phyloP scores from a whole-genome alignment of 2,797 vertebrate genomes.

The Onychomys arenicola region DNA sequence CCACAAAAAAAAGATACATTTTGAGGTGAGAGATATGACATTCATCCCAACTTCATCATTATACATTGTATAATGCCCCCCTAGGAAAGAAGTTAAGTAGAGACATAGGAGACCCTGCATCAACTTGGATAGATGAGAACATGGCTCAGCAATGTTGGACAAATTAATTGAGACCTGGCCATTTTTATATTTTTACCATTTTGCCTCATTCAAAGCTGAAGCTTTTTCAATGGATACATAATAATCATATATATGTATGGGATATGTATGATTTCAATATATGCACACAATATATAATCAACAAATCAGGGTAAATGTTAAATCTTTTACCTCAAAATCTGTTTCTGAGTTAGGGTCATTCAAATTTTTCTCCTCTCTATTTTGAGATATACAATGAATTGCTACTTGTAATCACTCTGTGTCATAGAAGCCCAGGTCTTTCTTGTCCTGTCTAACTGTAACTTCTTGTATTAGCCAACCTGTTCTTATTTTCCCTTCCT shows the following conservation, averaged over 20 bases:
- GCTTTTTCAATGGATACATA: background rate
- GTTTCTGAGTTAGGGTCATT: background rate
- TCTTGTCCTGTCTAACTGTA: background rate
- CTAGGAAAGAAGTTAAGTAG: background rate
- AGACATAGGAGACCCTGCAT: accelerated
- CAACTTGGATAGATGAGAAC: background rate
- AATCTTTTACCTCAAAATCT: background rate
- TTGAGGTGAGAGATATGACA: background rate
- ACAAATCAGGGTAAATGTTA: background rate
- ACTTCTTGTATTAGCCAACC: background rate
- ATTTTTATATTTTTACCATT: background rate
- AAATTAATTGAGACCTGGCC: background rate
- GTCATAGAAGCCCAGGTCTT: too few species aligned
- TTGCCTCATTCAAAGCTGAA: conserved; percentile 27
- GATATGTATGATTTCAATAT: background rate
- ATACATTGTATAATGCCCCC: too few species aligned
- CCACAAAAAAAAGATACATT: background rate
- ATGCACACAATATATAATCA: background rate
- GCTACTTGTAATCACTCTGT: background rate
- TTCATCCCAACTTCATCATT: background rate
- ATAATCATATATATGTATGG: background rate
- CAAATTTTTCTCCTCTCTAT: background rate
- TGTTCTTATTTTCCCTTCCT: background rate
- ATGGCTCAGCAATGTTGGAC: accelerated
- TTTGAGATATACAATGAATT: background rate